Evolutionary conservation across 2,888 invertebrate species (phyloP).

Genomic region (Agrotis ipsilon): DNA sequence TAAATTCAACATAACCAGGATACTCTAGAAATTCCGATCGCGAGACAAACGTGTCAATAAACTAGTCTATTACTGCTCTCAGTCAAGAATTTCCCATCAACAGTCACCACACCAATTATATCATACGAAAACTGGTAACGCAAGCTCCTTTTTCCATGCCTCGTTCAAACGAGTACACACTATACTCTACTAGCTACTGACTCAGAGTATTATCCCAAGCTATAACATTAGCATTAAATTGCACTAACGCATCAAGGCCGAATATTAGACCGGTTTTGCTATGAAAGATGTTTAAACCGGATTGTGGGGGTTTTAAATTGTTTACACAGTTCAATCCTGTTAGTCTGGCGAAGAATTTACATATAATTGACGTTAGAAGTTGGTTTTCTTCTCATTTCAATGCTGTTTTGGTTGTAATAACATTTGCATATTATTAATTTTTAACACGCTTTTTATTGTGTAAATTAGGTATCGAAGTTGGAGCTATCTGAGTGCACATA

Average conservation of each 20-base stretch:
- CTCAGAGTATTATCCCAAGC: conserved; percentile 38
- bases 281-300: conserved; percentile 38
- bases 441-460: neutral
- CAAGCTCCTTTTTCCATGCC: neutral
- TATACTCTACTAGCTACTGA: conserved; percentile 17
- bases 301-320: conserved; percentile 20
- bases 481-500: neutral
- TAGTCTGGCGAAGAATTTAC: conserved; percentile 14
- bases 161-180: conserved; percentile 2
- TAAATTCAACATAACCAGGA: neutral
- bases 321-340: conserved; percentile 16
- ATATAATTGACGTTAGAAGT: neutral
- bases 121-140: conserved; percentile 20
- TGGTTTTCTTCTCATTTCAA: conserved; percentile 13
- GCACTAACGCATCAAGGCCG: conserved; percentile 55
- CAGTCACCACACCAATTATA: conserved; percentile 25
- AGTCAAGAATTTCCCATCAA: neutral
- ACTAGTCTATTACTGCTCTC: neutral
- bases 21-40: neutral
- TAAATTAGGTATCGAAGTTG: neutral
- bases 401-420: neutral
- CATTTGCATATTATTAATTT: neutral
- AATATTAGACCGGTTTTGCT: conserved; percentile 56
- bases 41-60: neutral
- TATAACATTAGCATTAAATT: conserved; percentile 53